phyloP scores from a whole-genome alignment of 64 coral and sea anemone genomes.

The Acropora tenuis region DNA sequence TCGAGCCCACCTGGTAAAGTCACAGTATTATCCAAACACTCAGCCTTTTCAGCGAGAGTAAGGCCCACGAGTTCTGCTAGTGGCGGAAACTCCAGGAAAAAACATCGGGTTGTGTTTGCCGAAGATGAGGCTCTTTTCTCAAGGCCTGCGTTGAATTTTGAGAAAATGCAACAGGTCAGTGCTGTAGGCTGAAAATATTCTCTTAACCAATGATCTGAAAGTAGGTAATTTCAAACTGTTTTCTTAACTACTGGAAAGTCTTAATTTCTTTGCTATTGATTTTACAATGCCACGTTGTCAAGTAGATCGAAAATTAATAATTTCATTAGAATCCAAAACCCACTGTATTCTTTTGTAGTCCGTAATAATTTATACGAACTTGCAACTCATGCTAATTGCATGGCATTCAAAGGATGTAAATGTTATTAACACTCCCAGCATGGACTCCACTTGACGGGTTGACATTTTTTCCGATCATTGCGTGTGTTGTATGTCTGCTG shows the following conservation, averaged over 20 bases:
- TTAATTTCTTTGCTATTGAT: not conserved
- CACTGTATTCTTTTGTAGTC: too few relatives aligned
- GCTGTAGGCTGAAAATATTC: not conserved
- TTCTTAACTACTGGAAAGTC: too few relatives aligned
- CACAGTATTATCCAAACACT: constrained; percentile 85
- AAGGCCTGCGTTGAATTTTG: constrained; percentile 92
- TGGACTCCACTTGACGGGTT: not conserved
- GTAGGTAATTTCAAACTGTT: too few relatives aligned
- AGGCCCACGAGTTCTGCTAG: constrained; percentile 59
- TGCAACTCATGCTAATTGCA: not conserved
- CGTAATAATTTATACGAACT: not conserved
- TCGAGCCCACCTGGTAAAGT: constrained; percentile 93
- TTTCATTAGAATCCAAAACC: too few relatives aligned
- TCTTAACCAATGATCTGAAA: not conserved
- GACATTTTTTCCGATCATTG: not conserved
- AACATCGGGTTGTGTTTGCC: constrained; percentile 81
- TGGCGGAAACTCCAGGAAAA: constrained; percentile 85
- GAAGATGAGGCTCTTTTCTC: constrained; percentile 60
- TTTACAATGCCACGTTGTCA: not conserved
- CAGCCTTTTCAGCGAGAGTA: constrained; percentile 77
- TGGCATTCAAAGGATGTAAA: not conserved
- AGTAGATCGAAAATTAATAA: too few relatives aligned
- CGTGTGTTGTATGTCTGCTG: not conserved
- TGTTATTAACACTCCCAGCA: not conserved
- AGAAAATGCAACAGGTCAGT: constrained; percentile 99